phyloP scores from a whole-genome alignment of 2,888 invertebrate species.

The Escarpia spicata region DNA sequence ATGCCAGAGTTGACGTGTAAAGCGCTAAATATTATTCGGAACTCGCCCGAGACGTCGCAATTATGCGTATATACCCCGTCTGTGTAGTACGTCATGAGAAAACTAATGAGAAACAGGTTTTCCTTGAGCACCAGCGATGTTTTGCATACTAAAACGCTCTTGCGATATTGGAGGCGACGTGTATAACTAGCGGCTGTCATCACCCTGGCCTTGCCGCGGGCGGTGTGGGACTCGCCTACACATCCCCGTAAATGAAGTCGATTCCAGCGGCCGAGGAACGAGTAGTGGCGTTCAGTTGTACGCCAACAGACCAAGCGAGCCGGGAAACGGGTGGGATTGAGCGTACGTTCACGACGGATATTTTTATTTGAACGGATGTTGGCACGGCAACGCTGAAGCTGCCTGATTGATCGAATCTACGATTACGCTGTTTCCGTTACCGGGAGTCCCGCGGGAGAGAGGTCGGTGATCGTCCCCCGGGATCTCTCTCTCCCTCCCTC shows the following conservation, averaged over 20 bases:
- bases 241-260: background rate
- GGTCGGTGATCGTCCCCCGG: background rate
- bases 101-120: background rate
- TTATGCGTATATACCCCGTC: background rate
- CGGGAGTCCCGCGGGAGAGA: background rate
- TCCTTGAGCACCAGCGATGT: background rate
- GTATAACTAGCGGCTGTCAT: background rate
- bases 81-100: background rate
- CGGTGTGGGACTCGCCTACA: background rate
- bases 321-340: background rate
- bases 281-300: background rate
- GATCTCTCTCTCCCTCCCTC: background rate
- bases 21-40: background rate
- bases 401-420: constrained; percentile 1
- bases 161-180: background rate
- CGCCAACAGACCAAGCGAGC: background rate
- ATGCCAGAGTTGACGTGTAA: background rate
- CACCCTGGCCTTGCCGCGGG: background rate
- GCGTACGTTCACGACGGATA: background rate
- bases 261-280: background rate
- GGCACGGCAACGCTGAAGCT: background rate
- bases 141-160: background rate
- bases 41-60: background rate
- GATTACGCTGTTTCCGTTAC: background rate
- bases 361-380: constrained; percentile 16